phyloP scores from a whole-genome alignment of 2,888 invertebrate genomes.

The Alloplasta piceator region DNA sequence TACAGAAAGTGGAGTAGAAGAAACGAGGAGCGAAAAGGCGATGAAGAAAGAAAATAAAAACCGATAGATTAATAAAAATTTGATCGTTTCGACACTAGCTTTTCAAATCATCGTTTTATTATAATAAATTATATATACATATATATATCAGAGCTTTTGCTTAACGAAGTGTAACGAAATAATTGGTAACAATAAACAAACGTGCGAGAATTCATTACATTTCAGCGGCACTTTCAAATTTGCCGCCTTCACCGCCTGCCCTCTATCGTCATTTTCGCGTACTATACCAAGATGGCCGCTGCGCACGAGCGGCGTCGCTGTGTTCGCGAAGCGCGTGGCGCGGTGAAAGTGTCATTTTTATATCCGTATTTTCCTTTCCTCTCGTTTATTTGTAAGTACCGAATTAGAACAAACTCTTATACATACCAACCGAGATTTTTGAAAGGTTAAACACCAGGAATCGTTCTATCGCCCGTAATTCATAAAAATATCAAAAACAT shows the following conservation, averaged over 20 bases:
- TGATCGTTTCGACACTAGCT: constrained; percentile 14
- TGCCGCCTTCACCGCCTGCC: neutral
- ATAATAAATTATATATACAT: constrained; percentile 5
- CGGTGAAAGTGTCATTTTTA: too few relatives aligned
- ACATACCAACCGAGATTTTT: too few relatives aligned
- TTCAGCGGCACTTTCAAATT: neutral
- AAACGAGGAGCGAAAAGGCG: neutral
- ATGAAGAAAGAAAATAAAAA: neutral
- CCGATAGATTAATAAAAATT: neutral
- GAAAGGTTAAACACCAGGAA: too few relatives aligned
- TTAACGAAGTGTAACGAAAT: constrained; percentile 1
- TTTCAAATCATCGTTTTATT: constrained; percentile 20
- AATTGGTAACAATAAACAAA: constrained; percentile 1
- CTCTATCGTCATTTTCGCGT: neutral
- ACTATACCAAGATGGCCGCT: neutral
- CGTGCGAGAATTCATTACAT: constrained; percentile 13
- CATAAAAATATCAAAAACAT: too few relatives aligned
- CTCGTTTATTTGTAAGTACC: too few relatives aligned
- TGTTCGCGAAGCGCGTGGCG: too few relatives aligned
- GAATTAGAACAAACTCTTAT: too few relatives aligned
- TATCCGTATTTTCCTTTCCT: too few relatives aligned
- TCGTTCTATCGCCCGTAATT: too few relatives aligned
- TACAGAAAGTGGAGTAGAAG: constrained; percentile 9
- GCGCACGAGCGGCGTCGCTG: neutral
- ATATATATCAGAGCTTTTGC: constrained; percentile 15